Percentiles rank a stretch among this genome's conserved stretches.
phyloP scores from a whole-genome alignment of 2,888 invertebrate genomes.

The Lathronympha strigana region DNA sequence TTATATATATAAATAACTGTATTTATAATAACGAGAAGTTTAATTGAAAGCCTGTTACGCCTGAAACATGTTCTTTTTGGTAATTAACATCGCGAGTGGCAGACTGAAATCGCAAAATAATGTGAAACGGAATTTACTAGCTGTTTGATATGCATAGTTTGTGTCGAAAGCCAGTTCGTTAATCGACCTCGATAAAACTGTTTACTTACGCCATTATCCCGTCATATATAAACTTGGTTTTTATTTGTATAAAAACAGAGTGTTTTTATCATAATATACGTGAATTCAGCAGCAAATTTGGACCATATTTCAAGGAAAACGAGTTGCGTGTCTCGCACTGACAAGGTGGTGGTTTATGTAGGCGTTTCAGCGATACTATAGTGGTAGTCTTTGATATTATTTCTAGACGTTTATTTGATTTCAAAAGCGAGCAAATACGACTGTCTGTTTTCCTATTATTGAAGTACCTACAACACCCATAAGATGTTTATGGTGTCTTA shows the following conservation, averaged over 20 bases:
- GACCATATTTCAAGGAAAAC: slow-evolving; percentile 27
- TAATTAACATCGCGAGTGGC: slow-evolving; percentile 9
- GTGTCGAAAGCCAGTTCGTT: slow-evolving; percentile 23
- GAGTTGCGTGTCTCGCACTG: slow-evolving; percentile 26
- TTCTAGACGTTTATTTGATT: slow-evolving; percentile 19
- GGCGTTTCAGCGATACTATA: neutral
- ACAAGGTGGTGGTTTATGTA: slow-evolving; percentile 30
- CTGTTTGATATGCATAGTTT: slow-evolving; percentile 28
- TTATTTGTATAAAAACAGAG: slow-evolving; percentile 31
- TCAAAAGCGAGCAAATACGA: slow-evolving; percentile 12
- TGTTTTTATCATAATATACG: slow-evolving; percentile 26
- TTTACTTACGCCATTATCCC: slow-evolving; percentile 19
- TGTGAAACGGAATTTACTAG: neutral
- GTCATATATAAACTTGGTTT: slow-evolving; percentile 16
- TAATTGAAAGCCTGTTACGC: slow-evolving; percentile 1
- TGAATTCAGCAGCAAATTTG: slow-evolving; percentile 13
- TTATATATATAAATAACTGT: too few relatives aligned
- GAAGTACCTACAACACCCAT: neutral
- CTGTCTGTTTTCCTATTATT: neutral
- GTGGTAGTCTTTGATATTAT: slow-evolving; percentile 6
- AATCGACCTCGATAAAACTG: slow-evolving; percentile 27
- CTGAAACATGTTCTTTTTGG: slow-evolving; percentile 5
- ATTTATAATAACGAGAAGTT: neutral
- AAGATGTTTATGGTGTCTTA: neutral
- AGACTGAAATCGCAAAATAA: slow-evolving; percentile 1